phyloP scores from a whole-genome alignment of 2,888 invertebrate genomes.

The Phalera bucephala region DNA sequence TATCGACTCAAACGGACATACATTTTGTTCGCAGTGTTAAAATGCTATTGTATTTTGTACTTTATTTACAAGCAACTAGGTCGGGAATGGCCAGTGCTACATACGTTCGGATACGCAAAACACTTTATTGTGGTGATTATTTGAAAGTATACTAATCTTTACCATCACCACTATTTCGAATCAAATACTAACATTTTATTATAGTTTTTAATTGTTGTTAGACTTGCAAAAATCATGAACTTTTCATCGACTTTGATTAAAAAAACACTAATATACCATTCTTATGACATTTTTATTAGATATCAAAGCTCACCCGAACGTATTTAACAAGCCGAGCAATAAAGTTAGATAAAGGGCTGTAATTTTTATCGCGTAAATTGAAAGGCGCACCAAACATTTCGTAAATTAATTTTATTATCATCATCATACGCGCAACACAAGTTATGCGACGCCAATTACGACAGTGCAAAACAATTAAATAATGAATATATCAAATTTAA shows the following conservation, averaged over 20 bases:
- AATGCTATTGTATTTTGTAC: constrained; percentile 65
- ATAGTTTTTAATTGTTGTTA: too few relatives aligned
- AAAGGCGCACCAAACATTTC: not conserved
- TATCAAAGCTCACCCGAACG: too few relatives aligned
- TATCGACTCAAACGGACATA: constrained; percentile 27
- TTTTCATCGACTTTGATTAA: too few relatives aligned
- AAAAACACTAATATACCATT: too few relatives aligned
- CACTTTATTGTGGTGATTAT: too few relatives aligned
- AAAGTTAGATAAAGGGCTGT: constrained; percentile 3
- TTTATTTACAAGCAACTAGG: constrained; percentile 60
- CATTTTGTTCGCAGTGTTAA: constrained; percentile 44
- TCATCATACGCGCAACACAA: not conserved
- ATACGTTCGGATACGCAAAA: too few relatives aligned
- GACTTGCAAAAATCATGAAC: too few relatives aligned
- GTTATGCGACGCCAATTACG: constrained; percentile 17
- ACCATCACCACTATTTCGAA: too few relatives aligned
- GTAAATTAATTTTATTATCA: not conserved
- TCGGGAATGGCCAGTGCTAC: constrained; percentile 7
- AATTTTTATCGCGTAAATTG: constrained; percentile 15
- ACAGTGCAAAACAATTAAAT: constrained; percentile 7
- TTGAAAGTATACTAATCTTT: too few relatives aligned
- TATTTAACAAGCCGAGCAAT: too few relatives aligned
- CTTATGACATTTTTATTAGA: too few relatives aligned
- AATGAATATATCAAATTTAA: constrained; percentile 9
- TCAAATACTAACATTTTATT: too few relatives aligned